Evolutionary conservation across 2,888 invertebrate genomes (phyloP).

Genomic region (Stenurella melanura): DNA sequence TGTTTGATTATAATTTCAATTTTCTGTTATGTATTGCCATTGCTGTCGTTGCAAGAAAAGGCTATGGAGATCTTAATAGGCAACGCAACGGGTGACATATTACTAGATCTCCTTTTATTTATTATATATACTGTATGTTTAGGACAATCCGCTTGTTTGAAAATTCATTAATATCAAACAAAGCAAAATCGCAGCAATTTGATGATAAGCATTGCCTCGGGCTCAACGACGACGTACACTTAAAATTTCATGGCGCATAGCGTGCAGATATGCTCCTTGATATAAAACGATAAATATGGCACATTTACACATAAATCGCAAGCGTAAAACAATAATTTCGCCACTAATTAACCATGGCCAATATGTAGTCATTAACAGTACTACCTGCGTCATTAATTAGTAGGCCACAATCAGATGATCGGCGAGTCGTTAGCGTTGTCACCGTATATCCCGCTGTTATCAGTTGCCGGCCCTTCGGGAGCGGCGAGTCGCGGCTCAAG

Average conservation of each 20-base stretch:
- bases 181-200: no score
- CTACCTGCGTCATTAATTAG: constrained; percentile 58
- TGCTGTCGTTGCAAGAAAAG: no score
- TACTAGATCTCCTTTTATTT: no score
- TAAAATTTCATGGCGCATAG: background rate
- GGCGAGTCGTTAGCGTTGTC: constrained; percentile 60
- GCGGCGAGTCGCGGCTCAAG: constrained; percentile 10
- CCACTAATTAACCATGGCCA: constrained; percentile 49
- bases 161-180: no score
- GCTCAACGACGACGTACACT: background rate
- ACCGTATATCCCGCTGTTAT: constrained; percentile 59
- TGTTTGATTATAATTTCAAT: no score
- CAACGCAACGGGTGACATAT: no score
- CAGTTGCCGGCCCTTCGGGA: constrained; percentile 38
- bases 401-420: constrained; percentile 59
- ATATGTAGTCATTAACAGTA: constrained; percentile 53
- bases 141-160: no score
- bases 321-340: constrained; percentile 29
- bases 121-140: no score
- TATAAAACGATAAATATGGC: constrained; percentile 1
- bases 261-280: background rate
- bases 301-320: constrained; percentile 5
- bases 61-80: no score
- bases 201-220: background rate
- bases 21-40: no score